Percentiles rank a stretch among this genome's conserved stretches.
Evolutionary conservation across 2,113 vertebrate species (phyloP).

Genomic region (Leucopsar rothschildi): DNA sequence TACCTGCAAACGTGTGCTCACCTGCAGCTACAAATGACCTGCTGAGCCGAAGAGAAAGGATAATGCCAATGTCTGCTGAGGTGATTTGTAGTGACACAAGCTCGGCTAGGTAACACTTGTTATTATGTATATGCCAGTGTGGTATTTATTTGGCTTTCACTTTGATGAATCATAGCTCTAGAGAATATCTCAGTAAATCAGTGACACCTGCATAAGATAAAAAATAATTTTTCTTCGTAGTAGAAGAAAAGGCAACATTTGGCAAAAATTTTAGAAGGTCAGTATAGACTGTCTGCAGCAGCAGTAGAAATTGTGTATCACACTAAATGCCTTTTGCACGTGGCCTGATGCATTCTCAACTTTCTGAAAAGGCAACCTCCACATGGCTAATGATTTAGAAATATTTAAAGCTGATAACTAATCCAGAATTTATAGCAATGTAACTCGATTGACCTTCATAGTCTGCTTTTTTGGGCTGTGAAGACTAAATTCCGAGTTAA

Average conservation of each 20-base stretch:
- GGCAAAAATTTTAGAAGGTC: background rate
- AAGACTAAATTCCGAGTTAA: background rate
- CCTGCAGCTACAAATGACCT: background rate
- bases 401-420: background rate
- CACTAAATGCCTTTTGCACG: background rate
- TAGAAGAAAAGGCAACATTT: background rate
- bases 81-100: background rate
- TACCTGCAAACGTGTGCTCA: background rate
- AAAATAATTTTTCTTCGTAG: background rate
- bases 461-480: background rate
- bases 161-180: background rate
- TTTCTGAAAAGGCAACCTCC: background rate
- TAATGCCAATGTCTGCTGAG: background rate
- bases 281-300: background rate
- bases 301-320: background rate
- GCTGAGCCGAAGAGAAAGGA: background rate
- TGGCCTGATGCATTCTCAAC: background rate
- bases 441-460: background rate
- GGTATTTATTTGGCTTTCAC: conserved; percentile 26
- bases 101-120: background rate
- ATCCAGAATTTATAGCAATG: background rate
- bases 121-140: background rate
- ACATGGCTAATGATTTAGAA: background rate
- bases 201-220: background rate
- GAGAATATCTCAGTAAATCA: background rate